A percentile compares a stretch with the other conserved stretches of the same genome.
phyloP scores from a whole-genome alignment of 2,113 vertebrate genomes.

The Nycticorax nycticorax region DNA sequence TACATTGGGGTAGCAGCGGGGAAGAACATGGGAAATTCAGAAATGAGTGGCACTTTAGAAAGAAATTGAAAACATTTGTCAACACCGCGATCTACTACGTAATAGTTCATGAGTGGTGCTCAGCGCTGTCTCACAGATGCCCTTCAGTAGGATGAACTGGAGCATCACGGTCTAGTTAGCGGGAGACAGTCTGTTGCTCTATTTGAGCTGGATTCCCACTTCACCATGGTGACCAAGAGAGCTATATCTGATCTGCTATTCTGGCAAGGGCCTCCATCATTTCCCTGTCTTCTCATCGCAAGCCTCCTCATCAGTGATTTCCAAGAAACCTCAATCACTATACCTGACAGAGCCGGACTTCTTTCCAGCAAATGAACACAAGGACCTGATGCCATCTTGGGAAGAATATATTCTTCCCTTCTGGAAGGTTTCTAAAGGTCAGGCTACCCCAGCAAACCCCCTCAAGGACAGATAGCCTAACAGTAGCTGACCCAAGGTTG shows the following conservation, averaged over 20 bases:
- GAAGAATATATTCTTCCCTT: not conserved
- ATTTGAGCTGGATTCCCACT: conserved; percentile 33
- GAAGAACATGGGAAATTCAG: conserved; percentile 31
- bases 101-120: conserved; percentile 10
- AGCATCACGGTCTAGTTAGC: conserved; percentile 22
- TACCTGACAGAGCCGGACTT: conserved; percentile 2
- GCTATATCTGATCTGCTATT: conserved; percentile 38
- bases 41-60: not conserved
- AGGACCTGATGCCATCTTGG: not conserved
- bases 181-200: conserved; percentile 50
- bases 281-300: conserved; percentile 7
- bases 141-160: conserved; percentile 34
- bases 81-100: not conserved
- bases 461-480: not conserved
- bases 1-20: conserved; percentile 16
- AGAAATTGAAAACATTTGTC: conserved; percentile 40
- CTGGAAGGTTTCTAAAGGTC: conserved; percentile 1
- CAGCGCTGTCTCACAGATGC: conserved; percentile 25
- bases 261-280: conserved; percentile 15
- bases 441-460: not conserved
- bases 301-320: conserved; percentile 25
- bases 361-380: conserved; percentile 1
- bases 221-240: conserved; percentile 47
- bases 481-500: not conserved
- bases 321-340: conserved; percentile 49